phyloP scores from a whole-genome alignment of 2,113 vertebrate genomes.

The Malurus alboscapulatus region DNA sequence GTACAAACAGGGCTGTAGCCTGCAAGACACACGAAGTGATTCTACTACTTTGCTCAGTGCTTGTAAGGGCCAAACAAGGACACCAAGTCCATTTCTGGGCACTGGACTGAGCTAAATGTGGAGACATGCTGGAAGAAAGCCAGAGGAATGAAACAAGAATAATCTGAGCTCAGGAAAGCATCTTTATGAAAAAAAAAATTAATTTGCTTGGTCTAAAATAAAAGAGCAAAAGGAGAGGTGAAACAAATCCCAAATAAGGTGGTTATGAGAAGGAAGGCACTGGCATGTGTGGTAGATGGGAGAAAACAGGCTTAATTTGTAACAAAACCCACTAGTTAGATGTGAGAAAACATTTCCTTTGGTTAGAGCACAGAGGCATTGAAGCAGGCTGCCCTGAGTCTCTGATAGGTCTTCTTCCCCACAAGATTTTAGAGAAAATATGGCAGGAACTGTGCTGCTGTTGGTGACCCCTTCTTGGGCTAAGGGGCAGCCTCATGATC shows the following conservation, averaged over 20 bases:
- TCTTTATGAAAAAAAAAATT: background rate
- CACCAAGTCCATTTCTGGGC: background rate
- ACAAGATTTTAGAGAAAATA: background rate
- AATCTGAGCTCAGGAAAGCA: background rate
- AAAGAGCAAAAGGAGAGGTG: background rate
- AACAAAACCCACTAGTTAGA: background rate
- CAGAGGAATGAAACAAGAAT: background rate
- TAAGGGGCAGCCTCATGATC: background rate
- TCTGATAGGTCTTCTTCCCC: background rate
- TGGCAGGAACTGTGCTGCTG: rapidly evolving
- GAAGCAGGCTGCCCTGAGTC: background rate
- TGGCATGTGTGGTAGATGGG: background rate
- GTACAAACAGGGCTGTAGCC: background rate
- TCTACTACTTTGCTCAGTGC: background rate
- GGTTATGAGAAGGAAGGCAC: background rate
- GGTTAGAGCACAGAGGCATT: background rate
- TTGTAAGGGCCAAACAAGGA: background rate
- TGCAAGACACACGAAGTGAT: background rate
- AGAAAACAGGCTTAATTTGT: background rate
- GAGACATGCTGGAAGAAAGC: background rate
- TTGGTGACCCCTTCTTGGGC: background rate
- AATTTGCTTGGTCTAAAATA: background rate
- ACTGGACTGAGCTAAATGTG: background rate
- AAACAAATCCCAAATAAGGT: background rate
- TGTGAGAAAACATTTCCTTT: background rate